Evolutionary conservation across 2,888 invertebrate species (phyloP), one percentile per base, ranked within the genome.

Genomic region (Thera britannica): DNA sequence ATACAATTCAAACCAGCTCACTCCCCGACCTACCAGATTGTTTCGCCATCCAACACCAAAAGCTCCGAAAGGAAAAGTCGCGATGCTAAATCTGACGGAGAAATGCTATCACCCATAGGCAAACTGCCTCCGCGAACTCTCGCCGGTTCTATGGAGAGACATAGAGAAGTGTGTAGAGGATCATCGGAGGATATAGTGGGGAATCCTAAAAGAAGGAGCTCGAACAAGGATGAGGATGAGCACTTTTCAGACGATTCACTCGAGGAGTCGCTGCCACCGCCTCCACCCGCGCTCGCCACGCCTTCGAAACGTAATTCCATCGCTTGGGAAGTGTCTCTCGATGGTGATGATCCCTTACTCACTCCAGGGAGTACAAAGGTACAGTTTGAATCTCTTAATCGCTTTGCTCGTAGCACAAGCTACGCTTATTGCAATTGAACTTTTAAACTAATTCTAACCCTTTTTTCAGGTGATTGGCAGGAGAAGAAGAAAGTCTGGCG

Each of bases 311-410:
- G 97, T 79, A 96, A 96, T 83, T 97, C 97, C 84, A 97, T 97
- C 77, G 97, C 97, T 72, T 97, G 97, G 97, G 97, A 97, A 94
- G 97, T 97, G 73, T 96, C 97, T 72, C 94, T 97, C 79, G 96
- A 96, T 84, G 96, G 95, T 84, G 94, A 94, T 81, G 96, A 96
- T 84, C 95, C 96, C 67, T 93, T 96, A 55, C 94, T 96, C 71
- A 96, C 96, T 57, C 96, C 96, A 56, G 96, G 95, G 62, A 95
- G 95, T 81, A 96, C 95, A 72, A 96, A 95, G 90, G 96, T 96
- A 83, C 58, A 4, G 61, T 56, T 23, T 11, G 34, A 57, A 6
- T 36, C 34, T 35, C 12, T 41, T 7, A 7, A 51, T 34, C 8
- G 8, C 9, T 55, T 35, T 57, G 38, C 23, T 61, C 35, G 56